Percentiles rank a stretch among this genome's conserved stretches.
Evolutionary conservation across 2,797 vertebrate genomes (phyloP).

Genomic region (Spea hammondii): DNA sequence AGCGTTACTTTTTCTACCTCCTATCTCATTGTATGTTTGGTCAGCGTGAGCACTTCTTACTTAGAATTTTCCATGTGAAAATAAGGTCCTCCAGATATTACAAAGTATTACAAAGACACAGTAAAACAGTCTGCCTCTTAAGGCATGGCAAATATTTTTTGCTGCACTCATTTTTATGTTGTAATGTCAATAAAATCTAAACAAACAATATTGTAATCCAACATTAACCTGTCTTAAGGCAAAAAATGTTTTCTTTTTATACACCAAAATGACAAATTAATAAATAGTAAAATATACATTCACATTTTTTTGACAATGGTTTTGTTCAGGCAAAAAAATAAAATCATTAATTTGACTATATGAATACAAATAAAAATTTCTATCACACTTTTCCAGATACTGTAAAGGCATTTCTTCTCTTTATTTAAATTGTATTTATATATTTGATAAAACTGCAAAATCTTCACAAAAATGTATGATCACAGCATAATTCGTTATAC

Average conservation of each 20-base stretch:
- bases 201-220: not conserved
- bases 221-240: not conserved
- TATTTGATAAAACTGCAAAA: not conserved
- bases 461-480: slow-evolving; percentile 23
- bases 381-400: not conserved
- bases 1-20: no score
- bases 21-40: no score
- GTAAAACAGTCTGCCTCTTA: no score
- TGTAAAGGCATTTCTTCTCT: not conserved
- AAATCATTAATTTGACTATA: not conserved
- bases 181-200: not conserved
- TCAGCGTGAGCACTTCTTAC: no score
- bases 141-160: not conserved
- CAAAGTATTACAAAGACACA: no score
- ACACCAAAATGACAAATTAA: not conserved
- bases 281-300: not conserved
- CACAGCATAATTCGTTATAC: slow-evolving; percentile 36
- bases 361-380: not conserved
- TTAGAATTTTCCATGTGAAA: no score
- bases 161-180: not conserved
- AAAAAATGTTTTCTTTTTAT: not conserved
- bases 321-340: not conserved
- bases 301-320: not conserved
- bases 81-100: no score
- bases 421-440: not conserved